Evolutionary conservation across 2,888 invertebrate species (phyloP).

Genomic region (Pristionchus fissidentatus): DNA sequence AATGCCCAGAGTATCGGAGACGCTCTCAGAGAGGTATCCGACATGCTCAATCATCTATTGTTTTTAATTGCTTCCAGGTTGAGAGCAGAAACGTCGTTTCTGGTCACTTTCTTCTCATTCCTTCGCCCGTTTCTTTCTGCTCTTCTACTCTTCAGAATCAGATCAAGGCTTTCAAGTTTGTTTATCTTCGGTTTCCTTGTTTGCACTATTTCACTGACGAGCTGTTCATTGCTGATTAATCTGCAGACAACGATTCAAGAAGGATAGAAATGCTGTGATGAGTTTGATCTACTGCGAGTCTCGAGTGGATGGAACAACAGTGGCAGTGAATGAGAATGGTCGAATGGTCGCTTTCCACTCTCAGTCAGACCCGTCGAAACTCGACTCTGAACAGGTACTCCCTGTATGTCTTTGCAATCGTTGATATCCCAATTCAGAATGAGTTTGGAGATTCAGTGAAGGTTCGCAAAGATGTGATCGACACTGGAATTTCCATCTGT

Average conservation of each 20-base stretch:
- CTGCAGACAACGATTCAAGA: conserved; percentile 42
- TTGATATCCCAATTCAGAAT: neutral
- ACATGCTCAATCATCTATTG: neutral
- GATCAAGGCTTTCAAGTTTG: conserved; percentile 36
- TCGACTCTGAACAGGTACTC: conserved; percentile 18
- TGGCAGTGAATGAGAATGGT: conserved; percentile 22
- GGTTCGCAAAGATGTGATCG: neutral
- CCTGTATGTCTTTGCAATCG: too few relatives aligned
- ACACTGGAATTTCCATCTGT: conserved; percentile 32
- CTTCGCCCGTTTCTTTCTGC: conserved; percentile 35
- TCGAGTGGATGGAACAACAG: neutral
- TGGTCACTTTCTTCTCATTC: conserved; percentile 42
- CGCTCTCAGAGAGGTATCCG: conserved; percentile 23
- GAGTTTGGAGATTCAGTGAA: neutral
- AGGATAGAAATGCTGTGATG: conserved; percentile 34
- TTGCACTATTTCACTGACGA: neutral
- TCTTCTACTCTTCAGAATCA: neutral
- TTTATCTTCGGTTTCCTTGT: too few relatives aligned
- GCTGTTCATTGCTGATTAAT: neutral
- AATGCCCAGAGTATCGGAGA: conserved; percentile 46
- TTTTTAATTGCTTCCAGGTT: neutral
- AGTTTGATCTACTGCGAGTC: conserved; percentile 35
- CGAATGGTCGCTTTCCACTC: conserved; percentile 44
- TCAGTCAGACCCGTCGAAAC: neutral
- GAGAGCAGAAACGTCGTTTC: conserved; percentile 25